Evolutionary conservation across 2,113 vertebrate species (phyloP).

Genomic region (Tychaedon coryphoeus): DNA sequence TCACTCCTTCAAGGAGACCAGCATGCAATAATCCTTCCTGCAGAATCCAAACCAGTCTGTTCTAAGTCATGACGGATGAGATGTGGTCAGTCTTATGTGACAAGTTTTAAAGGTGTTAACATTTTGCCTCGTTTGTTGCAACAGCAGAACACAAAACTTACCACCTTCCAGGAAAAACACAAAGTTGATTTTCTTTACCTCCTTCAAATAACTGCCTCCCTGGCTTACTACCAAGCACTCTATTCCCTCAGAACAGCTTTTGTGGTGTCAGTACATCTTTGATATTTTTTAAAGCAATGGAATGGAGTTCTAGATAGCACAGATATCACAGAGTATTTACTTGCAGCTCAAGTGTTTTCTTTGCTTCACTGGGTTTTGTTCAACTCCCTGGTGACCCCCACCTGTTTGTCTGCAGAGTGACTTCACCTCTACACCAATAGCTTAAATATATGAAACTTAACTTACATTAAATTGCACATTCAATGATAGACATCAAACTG

Average conservation of each 20-base stretch:
- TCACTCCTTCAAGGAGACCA: neutral
- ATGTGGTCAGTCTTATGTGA: neutral
- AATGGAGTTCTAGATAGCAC: neutral
- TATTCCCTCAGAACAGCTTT: neutral
- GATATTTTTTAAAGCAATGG: neutral
- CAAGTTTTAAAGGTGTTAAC: neutral
- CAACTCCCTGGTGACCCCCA: neutral
- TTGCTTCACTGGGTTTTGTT: neutral
- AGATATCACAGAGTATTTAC: neutral
- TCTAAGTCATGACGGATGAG: neutral
- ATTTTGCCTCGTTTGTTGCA: neutral
- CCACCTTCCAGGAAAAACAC: neutral
- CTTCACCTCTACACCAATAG: neutral
- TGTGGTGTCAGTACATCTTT: neutral
- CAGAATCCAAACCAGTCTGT: neutral
- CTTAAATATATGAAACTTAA: neutral
- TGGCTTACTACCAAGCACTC: neutral
- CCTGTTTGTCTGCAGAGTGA: neutral
- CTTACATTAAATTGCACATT: neutral
- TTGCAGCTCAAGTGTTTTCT: neutral
- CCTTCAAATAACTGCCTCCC: neutral
- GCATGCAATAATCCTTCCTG: neutral
- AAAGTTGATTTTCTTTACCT: neutral
- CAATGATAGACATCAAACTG: neutral
- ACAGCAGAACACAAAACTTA: neutral